Evolutionary conservation across 2,888 invertebrate species (phyloP).

Genomic region (Nasonovia ribisnigri): DNA sequence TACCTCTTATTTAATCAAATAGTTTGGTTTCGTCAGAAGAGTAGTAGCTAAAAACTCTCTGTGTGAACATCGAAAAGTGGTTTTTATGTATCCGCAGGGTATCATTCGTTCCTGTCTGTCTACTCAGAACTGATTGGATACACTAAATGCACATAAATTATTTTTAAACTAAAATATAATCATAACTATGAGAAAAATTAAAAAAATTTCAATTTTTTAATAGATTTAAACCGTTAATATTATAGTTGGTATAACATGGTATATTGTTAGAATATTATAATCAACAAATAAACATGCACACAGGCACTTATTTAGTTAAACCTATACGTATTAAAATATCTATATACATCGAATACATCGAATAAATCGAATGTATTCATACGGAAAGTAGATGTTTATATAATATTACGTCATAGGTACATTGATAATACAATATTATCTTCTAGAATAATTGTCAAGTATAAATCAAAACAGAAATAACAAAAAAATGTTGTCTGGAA

Average conservation of each 20-base stretch:
- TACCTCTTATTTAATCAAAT: constrained; percentile 36
- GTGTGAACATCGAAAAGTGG: constrained; percentile 43
- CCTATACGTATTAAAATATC: background rate
- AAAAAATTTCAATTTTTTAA: background rate
- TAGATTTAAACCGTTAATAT: background rate
- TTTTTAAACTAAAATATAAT: constrained; percentile 19
- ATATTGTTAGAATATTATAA: background rate
- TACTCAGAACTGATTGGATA: constrained; percentile 38
- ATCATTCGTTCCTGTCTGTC: constrained; percentile 32
- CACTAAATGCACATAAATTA: constrained; percentile 37
- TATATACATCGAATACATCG: too few species aligned
- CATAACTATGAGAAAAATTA: constrained; percentile 25
- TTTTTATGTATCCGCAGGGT: constrained; percentile 55
- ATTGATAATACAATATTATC: background rate
- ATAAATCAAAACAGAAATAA: background rate
- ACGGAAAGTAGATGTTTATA: background rate
- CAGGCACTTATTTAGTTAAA: background rate
- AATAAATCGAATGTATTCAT: background rate
- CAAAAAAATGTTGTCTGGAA: background rate
- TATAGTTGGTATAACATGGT: background rate
- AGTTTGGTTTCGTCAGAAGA: constrained; percentile 26
- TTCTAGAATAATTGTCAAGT: background rate
- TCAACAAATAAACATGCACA: background rate
- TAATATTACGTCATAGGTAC: too few species aligned
- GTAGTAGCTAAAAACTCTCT: constrained; percentile 44